Evolutionary conservation across 2,888 invertebrate genomes (phyloP).

Genomic region (Marronus borbonicus): DNA sequence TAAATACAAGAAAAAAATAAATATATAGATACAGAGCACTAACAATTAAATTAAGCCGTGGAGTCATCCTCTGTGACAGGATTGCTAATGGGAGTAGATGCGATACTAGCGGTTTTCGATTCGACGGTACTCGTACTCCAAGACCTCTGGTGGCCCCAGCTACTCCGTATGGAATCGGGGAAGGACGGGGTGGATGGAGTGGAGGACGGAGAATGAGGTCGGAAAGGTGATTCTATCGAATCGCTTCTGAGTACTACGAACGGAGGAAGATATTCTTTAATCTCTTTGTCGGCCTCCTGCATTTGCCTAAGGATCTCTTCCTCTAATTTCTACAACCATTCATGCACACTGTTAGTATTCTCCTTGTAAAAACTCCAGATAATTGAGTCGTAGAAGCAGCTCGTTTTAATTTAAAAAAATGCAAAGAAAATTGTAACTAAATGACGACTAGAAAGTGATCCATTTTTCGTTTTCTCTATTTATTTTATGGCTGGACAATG

Average conservation of each 20-base stretch:
- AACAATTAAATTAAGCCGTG: conserved; percentile 50
- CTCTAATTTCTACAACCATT: conserved; percentile 72
- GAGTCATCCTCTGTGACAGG: conserved; percentile 53
- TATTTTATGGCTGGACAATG: background rate
- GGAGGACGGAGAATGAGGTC: conserved; percentile 58
- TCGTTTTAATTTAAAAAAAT: conserved; percentile 18
- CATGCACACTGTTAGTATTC: conserved; percentile 45
- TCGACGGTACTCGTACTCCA: conserved; percentile 66
- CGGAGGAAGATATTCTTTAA: conserved; percentile 61
- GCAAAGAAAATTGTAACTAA: conserved; percentile 19
- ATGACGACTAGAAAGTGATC: conserved; percentile 12
- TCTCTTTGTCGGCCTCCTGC: conserved; percentile 67
- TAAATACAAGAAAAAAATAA: conserved; percentile 47
- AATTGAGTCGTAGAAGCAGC: conserved; percentile 26
- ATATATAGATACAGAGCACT: conserved; percentile 26
- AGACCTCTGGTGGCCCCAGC: conserved; percentile 67
- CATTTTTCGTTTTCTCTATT: background rate
- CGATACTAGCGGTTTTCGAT: conserved; percentile 32
- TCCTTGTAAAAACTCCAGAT: conserved; percentile 19
- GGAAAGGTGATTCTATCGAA: conserved; percentile 52
- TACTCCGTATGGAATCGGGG: conserved; percentile 60
- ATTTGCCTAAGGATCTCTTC: conserved; percentile 70
- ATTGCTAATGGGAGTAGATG: conserved; percentile 45
- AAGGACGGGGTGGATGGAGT: conserved; percentile 67
- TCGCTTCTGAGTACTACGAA: conserved; percentile 58